Evolutionary conservation across 2,888 invertebrate species (phyloP), one percentile per base, ranked within the genome.

Genomic region (Hyles lineata): DNA sequence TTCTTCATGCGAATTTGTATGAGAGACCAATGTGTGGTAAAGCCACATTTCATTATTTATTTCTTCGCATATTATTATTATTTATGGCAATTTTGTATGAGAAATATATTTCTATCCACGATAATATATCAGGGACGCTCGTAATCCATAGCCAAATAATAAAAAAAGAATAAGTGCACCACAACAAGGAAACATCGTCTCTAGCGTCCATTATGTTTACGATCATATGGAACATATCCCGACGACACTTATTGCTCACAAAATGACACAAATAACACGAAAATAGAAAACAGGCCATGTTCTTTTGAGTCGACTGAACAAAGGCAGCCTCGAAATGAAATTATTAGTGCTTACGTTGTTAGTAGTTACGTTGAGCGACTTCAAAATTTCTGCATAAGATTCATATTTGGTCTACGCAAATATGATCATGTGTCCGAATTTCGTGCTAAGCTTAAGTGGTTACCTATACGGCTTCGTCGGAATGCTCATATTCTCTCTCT

Each of bases 171-270:
- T 11, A 19, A 63, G 21, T 43, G 6, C 21, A 23, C 11, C 23
- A 67, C 11, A 15, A 50, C 21, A 23, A 67, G n/a, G 43, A 67
- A 67, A 23, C 9, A 15, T 19, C 50, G 21, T 23, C 35, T 61
- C 15, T n/a, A 55, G 55, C n/a, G 11, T 61, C 9, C n/a, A 8
- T n/a, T 17, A 67, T 43, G 7, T 62, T 67, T 67, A 67, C 67
- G 67, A 67, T 52, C 71, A 25, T 43, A 61, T 62, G 61, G 35
- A 25, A 19, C 23, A 71, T 61, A 61, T 71, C 67, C 43, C 67
- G 17, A 17, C 43, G 67, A 67, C 67, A 67, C 67, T 67, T 67
- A 67, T 67, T 50, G 67, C 67, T 67, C 23, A 67, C 50, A 67
- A 63, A 63, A 63, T 63, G 35, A 35, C 63, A 43, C 43, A 43